Percentiles rank a stretch among this genome's conserved stretches.
Conservation (phyloP, 2,113 vertebrate genomes). For the Hyperopisus bebe region DNA sequence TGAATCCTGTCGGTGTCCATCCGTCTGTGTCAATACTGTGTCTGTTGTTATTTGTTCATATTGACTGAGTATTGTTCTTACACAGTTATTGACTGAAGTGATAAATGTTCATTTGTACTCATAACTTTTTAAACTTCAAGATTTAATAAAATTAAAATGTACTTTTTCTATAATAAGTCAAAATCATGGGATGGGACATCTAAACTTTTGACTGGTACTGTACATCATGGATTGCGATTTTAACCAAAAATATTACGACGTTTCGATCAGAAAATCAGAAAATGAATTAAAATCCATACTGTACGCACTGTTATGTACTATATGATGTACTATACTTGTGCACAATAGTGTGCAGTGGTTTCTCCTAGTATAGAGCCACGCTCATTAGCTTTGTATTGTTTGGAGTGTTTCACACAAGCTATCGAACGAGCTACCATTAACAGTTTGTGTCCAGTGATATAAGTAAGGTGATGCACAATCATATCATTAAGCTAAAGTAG, state of each 20-base stretch:
- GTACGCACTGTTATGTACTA: background rate
- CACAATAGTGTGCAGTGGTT: background rate
- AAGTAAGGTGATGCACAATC: background rate
- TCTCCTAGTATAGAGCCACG: background rate
- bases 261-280: background rate
- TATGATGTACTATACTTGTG: background rate
- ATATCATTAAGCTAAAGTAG: background rate
- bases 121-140: background rate
- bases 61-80: too few relatives aligned
- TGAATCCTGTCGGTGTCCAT: too few relatives aligned
- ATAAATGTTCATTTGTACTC: background rate
- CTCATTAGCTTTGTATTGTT: background rate
- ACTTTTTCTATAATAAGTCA: too few relatives aligned
- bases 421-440: background rate
- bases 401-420: background rate
- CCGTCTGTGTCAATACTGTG: too few relatives aligned
- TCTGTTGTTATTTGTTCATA: too few relatives aligned
- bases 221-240: too few relatives aligned
- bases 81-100: background rate
- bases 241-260: too few relatives aligned
- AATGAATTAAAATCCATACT: background rate
- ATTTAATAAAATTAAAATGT: too few relatives aligned
- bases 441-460: background rate
- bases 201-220: too few relatives aligned
- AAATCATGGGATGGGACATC: too few relatives aligned